phyloP scores from a whole-genome alignment of 2,888 invertebrate species.

The Dynastes grantii region DNA sequence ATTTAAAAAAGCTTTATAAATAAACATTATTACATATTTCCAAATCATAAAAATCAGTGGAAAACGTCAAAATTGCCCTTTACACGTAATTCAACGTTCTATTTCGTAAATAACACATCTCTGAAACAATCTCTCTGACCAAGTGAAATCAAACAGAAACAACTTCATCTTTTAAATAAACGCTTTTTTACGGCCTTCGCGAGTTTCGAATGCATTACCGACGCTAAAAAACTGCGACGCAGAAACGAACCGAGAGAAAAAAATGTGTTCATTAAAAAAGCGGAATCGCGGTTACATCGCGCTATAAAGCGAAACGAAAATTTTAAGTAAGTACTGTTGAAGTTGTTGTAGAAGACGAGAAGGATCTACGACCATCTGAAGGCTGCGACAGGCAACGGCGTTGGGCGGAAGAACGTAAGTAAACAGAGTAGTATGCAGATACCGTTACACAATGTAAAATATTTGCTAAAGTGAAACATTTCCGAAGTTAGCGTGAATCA shows the following conservation, averaged over 20 bases:
- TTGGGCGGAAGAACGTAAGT: constrained; percentile 16
- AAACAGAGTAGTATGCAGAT: constrained; percentile 33
- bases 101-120: no score
- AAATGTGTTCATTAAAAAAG: background rate
- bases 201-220: background rate
- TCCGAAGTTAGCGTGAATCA: constrained; percentile 26
- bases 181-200: background rate
- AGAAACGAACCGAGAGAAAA: background rate
- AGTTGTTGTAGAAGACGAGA: background rate
- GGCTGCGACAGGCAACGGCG: background rate
- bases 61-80: no score
- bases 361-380: background rate
- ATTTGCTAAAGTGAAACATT: constrained; percentile 24
- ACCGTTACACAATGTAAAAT: constrained; percentile 30
- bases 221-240: background rate
- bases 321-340: no score
- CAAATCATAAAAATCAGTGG: no score
- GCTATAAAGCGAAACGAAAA: background rate
- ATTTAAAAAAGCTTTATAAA: no score
- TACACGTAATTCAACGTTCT: no score
- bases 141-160: no score
- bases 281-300: background rate
- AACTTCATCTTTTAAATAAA: no score
- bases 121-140: no score
- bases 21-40: no score